phyloP scores from a whole-genome alignment of 2,113 vertebrate genomes.

The Podarcis cretensis region DNA sequence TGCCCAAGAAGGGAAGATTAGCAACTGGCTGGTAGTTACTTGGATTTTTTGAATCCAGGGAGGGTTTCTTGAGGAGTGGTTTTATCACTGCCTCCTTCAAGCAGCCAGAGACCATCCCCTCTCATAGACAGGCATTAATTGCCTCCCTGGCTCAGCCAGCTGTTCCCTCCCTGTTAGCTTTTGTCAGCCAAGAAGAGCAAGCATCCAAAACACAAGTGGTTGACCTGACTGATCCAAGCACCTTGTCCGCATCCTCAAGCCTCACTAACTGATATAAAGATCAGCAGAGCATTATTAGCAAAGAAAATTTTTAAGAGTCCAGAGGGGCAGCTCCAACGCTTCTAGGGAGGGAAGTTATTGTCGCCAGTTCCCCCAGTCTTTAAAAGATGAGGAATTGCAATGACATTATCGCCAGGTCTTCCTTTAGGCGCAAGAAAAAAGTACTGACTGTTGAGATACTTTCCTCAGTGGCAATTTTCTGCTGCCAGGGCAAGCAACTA shows the following conservation, averaged over 20 bases:
- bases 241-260: background rate
- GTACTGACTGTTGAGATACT: background rate
- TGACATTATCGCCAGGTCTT: background rate
- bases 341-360: background rate
- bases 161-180: too few species aligned
- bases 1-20: too few species aligned
- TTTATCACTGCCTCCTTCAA: too few species aligned
- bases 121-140: too few species aligned
- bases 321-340: background rate
- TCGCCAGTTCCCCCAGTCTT: background rate
- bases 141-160: too few species aligned
- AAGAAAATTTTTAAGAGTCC: background rate
- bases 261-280: background rate
- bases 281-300: background rate
- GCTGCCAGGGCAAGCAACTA: constrained; percentile 30
- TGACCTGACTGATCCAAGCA: too few species aligned
- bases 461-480: background rate
- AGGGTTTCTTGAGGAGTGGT: too few species aligned
- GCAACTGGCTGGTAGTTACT: too few species aligned
- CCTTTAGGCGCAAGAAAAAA: background rate
- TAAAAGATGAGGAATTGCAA: background rate
- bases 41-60: too few species aligned
- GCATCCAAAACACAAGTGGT: too few species aligned
- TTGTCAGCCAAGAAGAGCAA: too few species aligned
- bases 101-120: too few species aligned